phyloP scores from a whole-genome alignment of 2,113 vertebrate genomes.

The Nesogale talazaci region DNA sequence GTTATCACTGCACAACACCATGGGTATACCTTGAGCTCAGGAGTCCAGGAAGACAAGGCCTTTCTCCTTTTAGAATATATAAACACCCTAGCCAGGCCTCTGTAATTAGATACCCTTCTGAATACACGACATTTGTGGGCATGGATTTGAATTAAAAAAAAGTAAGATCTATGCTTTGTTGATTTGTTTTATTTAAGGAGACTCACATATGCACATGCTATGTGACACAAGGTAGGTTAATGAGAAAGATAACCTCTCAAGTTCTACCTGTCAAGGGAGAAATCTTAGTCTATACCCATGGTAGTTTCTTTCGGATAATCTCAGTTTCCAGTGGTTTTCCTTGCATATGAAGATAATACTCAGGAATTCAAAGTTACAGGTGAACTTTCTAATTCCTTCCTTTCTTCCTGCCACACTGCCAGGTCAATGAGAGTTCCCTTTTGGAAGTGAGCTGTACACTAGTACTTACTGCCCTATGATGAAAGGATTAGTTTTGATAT shows the following conservation, averaged over 20 bases:
- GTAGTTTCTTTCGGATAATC: background rate
- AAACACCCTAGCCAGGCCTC: background rate
- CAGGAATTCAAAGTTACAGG: background rate
- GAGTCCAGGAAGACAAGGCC: fast-evolving
- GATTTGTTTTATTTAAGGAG: background rate
- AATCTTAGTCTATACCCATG: background rate
- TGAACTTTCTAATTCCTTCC: background rate
- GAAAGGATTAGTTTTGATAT: background rate
- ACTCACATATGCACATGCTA: background rate
- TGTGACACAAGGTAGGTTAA: background rate
- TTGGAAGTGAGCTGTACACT: background rate
- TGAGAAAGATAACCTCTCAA: background rate
- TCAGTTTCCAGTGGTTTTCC: no score
- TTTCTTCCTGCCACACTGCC: background rate
- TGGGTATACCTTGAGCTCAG: no score
- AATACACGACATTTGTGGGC: no score
- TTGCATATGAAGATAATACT: no score
- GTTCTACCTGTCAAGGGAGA: background rate
- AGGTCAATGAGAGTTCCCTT: background rate
- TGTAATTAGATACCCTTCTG: background rate
- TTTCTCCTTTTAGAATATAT: fast-evolving
- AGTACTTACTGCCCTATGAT: background rate
- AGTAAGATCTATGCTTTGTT: no score
- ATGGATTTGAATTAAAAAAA: no score
- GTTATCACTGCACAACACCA: fast-evolving